Percentiles rank a stretch among this genome's conserved stretches.
Evolutionary conservation across 2,797 vertebrate genomes (phyloP).

Genomic region (Aselliscus stoliczkanus): DNA sequence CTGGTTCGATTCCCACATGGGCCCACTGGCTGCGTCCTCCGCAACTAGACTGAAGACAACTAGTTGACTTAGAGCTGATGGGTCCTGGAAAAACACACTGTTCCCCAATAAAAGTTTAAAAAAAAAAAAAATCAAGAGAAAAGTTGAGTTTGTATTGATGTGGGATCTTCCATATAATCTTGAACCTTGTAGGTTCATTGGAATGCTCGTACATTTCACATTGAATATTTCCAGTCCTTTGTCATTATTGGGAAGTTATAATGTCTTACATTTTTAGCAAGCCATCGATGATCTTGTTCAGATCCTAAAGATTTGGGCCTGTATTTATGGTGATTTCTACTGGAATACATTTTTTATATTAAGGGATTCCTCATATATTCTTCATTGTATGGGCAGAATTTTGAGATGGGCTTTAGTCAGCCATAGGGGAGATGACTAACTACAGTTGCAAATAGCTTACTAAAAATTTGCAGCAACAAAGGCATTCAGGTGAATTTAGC

Average conservation of each 20-base stretch:
- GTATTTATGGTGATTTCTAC: not conserved
- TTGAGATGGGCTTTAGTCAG: slow-evolving; percentile 46
- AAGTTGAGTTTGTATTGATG: not conserved
- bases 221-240: not conserved
- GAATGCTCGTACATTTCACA: not conserved
- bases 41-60: too few relatives aligned
- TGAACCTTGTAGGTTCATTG: not conserved
- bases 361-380: not conserved
- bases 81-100: too few relatives aligned
- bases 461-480: slow-evolving; percentile 44
- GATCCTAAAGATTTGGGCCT: not conserved
- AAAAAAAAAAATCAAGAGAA: too few relatives aligned
- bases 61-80: too few relatives aligned
- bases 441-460: slow-evolving; percentile 40
- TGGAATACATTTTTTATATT: not conserved
- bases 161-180: not conserved
- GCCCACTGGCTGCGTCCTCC: too few relatives aligned
- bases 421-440: not conserved
- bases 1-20: too few relatives aligned
- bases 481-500: slow-evolving; percentile 62
- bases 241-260: not conserved
- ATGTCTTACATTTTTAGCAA: not conserved
- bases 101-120: too few relatives aligned
- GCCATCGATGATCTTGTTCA: not conserved
- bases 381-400: not conserved